phyloP scores from a whole-genome alignment of 2,113 vertebrate species.

The Paramisgurnus dabryanus region DNA sequence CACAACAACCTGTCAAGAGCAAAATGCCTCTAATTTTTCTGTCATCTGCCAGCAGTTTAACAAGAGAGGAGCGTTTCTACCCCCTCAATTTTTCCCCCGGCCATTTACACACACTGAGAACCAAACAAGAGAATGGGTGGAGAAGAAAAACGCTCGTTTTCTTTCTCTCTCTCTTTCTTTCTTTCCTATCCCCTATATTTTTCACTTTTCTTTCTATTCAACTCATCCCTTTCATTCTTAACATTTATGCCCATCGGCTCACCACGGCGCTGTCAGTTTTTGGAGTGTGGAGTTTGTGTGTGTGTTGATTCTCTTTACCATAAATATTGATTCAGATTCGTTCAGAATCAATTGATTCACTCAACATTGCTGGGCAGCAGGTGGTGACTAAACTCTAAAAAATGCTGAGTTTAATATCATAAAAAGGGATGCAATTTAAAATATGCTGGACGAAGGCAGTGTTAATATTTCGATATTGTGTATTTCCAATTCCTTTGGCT shows the following conservation, averaged over 20 bases:
- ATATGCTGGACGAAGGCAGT: no score
- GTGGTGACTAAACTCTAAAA: no score
- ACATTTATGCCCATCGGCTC: conserved; percentile 29
- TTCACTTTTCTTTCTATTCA: conserved; percentile 46
- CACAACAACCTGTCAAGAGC: conserved; percentile 79
- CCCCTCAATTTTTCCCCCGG: conserved; percentile 70
- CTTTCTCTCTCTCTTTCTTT: conserved; percentile 34
- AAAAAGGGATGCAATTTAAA: no score
- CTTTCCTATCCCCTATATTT: conserved; percentile 44
- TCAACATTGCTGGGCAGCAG: no score
- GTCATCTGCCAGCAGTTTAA: conserved; percentile 82
- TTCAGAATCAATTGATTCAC: no score
- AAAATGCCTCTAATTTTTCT: conserved; percentile 82
- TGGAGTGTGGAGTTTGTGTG: conserved; percentile 26
- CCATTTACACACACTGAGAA: conserved; percentile 51
- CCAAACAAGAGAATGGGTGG: conserved; percentile 53
- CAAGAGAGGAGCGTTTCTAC: conserved; percentile 72
- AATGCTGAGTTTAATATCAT: no score
- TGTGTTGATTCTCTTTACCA: conserved; percentile 3
- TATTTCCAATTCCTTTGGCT: no score
- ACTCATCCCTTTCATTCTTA: conserved; percentile 32
- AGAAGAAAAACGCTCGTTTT: conserved; percentile 51
- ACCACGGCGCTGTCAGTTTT: conserved; percentile 4
- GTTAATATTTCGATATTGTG: no score
- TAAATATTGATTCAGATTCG: no score